Percentiles rank a stretch among this genome's conserved stretches.
phyloP scores from a whole-genome alignment of 1,140 invertebrate genomes.

The Drosophila santomea region DNA sequence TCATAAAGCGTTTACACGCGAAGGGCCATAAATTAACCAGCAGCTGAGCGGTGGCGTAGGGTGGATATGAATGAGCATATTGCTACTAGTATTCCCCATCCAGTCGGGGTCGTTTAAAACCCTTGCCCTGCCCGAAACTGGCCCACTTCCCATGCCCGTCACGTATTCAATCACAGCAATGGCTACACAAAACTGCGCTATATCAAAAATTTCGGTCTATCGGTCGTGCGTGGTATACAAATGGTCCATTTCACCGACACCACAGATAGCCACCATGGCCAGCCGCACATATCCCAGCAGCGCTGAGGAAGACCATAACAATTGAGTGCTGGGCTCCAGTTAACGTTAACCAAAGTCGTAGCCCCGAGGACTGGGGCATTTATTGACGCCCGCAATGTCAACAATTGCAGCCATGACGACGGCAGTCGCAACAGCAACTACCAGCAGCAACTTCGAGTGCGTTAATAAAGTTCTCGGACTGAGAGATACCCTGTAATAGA shows the following conservation, averaged over 20 bases:
- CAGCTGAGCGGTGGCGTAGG: neutral
- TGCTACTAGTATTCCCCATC: slow-evolving; percentile 25
- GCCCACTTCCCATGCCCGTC: slow-evolving; percentile 55
- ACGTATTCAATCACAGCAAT: slow-evolving; percentile 82
- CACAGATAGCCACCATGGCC: slow-evolving; percentile 7
- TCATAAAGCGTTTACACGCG: slow-evolving; percentile 68
- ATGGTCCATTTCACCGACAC: slow-evolving; percentile 55
- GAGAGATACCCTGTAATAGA: slow-evolving; percentile 6
- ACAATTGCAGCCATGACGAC: slow-evolving; percentile 79
- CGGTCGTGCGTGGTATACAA: slow-evolving; percentile 73
- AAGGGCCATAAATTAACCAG: slow-evolving; percentile 56
- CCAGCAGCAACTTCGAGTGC: slow-evolving; percentile 26
- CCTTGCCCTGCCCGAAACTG: slow-evolving; percentile 49
- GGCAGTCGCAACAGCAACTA: slow-evolving; percentile 32
- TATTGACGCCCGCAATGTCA: slow-evolving; percentile 80
- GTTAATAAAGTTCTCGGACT: neutral
- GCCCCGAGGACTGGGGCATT: slow-evolving; percentile 37
- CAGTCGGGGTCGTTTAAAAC: slow-evolving; percentile 57
- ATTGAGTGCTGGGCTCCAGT: slow-evolving; percentile 52
- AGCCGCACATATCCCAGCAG: neutral
- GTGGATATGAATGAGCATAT: slow-evolving; percentile 24
- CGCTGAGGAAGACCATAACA: slow-evolving; percentile 25
- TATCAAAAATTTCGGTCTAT: slow-evolving; percentile 75
- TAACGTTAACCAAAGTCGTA: slow-evolving; percentile 61
- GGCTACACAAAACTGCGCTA: slow-evolving; percentile 80